Evolutionary conservation across 1,140 invertebrate genomes (phyloP).

Genomic region (Drosophila tsacasi): DNA sequence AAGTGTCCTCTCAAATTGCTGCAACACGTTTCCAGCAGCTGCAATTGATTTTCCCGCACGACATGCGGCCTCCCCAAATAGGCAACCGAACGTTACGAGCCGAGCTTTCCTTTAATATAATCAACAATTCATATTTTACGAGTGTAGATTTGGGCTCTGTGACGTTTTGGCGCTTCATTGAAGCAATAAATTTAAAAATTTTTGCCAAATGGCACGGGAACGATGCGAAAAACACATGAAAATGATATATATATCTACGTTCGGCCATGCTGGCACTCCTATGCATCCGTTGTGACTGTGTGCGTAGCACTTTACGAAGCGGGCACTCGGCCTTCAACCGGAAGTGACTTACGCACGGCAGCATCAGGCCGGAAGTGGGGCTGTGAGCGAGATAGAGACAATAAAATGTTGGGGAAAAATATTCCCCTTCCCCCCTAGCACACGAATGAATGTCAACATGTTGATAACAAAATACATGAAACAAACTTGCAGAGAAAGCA

Average conservation of each 20-base stretch:
- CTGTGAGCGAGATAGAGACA: slow-evolving; percentile 14
- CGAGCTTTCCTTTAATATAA: slow-evolving; percentile 14
- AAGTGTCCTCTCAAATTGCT: slow-evolving; percentile 71
- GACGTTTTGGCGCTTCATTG: slow-evolving; percentile 64
- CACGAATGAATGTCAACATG: slow-evolving; percentile 75
- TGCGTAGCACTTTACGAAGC: slow-evolving; percentile 38
- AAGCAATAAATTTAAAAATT: slow-evolving; percentile 76
- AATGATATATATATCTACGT: slow-evolving; percentile 55
- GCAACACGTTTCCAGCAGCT: slow-evolving; percentile 67
- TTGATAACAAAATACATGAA: slow-evolving; percentile 72
- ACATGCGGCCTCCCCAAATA: slow-evolving; percentile 7
- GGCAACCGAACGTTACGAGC: slow-evolving; percentile 9
- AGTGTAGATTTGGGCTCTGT: slow-evolving; percentile 21
- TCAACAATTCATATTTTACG: slow-evolving; percentile 58
- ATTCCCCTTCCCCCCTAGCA: neutral
- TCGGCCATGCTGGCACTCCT: neutral
- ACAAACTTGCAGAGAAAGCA: slow-evolving; percentile 18
- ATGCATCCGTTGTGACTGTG: neutral
- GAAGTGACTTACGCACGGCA: slow-evolving; percentile 76
- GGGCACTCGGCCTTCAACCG: slow-evolving; percentile 56
- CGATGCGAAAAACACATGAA: slow-evolving; percentile 65
- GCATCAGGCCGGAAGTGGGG: slow-evolving; percentile 70
- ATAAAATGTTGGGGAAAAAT: neutral
- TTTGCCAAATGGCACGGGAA: slow-evolving; percentile 45
- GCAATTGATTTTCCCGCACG: slow-evolving; percentile 70